phyloP scores from a whole-genome alignment of 2,797 vertebrate genomes.

The Premnoplex brunnescens region DNA sequence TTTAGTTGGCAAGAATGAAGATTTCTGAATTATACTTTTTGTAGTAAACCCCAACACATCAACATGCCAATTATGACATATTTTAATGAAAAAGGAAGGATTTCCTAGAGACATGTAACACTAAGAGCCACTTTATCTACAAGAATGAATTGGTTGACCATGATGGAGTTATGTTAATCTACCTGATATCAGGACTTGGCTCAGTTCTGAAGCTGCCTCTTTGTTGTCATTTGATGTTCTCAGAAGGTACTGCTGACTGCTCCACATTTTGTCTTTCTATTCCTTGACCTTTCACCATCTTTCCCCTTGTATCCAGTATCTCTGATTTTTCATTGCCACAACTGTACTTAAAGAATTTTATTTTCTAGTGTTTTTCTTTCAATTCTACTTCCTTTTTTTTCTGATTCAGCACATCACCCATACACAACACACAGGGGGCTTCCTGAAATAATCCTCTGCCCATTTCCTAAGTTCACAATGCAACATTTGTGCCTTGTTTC shows the following conservation, averaged over 20 bases:
- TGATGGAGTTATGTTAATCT: background rate
- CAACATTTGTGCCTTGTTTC: background rate
- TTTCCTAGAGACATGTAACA: background rate
- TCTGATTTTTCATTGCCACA: background rate
- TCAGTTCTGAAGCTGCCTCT: background rate
- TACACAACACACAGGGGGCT: background rate
- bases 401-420: background rate
- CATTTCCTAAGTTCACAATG: background rate
- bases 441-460: background rate
- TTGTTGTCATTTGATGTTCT: background rate
- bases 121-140: background rate
- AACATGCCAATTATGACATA: background rate
- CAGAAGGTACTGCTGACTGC: background rate
- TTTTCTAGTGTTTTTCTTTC: background rate
- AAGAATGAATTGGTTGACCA: background rate
- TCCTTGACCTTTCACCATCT: background rate
- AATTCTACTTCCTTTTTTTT: background rate
- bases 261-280: background rate
- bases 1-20: background rate
- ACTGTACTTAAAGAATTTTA: background rate
- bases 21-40: background rate
- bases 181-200: background rate
- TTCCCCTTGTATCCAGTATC: background rate
- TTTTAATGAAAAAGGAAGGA: background rate
- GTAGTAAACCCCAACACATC: background rate